Base-by-base conservation (phyloP, 2,888 invertebrate genomes). In the Pollenia amentaria region DNA sequence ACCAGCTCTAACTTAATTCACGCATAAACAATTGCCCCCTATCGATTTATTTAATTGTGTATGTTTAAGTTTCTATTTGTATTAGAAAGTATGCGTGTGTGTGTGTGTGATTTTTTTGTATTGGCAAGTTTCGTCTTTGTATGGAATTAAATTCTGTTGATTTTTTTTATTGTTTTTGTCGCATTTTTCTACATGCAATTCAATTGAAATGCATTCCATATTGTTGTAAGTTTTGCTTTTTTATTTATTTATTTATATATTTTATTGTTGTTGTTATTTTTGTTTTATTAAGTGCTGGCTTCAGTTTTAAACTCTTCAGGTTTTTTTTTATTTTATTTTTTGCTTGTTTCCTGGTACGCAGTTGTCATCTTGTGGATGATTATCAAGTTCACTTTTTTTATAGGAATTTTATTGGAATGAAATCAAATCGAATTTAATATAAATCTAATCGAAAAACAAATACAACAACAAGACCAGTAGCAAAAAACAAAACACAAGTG, bases 351-450 rank as follows among this genome's bases (percentile, higher is more conserved):
- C 87, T 87, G 87, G 84, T 87, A 87, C 87, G 87, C 87, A 84
- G 87, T 87, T 87, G 87, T 87, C 87, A 81, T 87, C 87, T 84
- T 87, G 84, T 72, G 84, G 84, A 87, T 84, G 87, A 87, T 87
- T 87, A 87, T 84, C 86, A 86, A 87, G 87, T 87, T 87, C 84
- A 87, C 48, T 69, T 64, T 46, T 60, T 75, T 76, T 62, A 46
- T 73, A 84, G 73, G 38, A 79, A 79, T 84, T 84, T 53, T 60
- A 84, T 67, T 84, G 78, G 73, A 84, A 67, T 79, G 78, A 84
- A 84, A 84, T 84, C 73, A 79, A 79, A 67, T 73, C 73, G 67
- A 53, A 67, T 79, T 67, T 51, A 53, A 3, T 73, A 48, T 57
- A 67, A 82, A 67, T 65, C 72, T 42, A 46, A 72, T 18, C 53